A percentile compares a stretch with the other conserved stretches of the same genome.
These are phyloP conservation scores for Capromys pilorides DNA, from an alignment of 2,797 vertebrate genomes.

Conservation along the genomic window DNA sequence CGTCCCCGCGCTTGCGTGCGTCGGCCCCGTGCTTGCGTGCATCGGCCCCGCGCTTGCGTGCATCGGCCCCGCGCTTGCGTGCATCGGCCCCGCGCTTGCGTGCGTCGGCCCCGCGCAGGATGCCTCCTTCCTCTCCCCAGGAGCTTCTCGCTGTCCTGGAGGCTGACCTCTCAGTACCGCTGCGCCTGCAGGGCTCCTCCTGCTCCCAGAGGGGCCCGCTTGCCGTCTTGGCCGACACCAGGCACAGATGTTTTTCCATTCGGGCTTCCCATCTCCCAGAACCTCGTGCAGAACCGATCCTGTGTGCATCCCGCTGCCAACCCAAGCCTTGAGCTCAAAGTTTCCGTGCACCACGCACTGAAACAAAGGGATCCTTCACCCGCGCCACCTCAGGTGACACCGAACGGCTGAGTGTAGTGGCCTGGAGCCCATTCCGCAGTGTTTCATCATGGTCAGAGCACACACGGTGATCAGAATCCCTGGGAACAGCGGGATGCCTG, in stretches of 20 bases:
- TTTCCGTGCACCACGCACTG: neutral
- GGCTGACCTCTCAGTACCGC: too few relatives aligned
- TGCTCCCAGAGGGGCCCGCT: neutral
- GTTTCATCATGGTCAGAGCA: neutral
- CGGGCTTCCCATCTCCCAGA: neutral
- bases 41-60: too few relatives aligned
- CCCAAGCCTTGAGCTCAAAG: neutral
- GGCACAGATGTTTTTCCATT: neutral
- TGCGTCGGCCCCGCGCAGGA: neutral
- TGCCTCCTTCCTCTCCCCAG: neutral
- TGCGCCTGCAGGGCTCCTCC: neutral
- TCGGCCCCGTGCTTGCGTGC: too few relatives aligned
- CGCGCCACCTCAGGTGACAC: neutral
- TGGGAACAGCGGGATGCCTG: neutral
- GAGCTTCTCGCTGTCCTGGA: neutral
- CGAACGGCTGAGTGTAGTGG: neutral
- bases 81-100: too few relatives aligned
- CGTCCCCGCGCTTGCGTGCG: neutral
- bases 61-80: too few relatives aligned
- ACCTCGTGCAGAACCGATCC: neutral
- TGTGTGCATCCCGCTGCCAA: neutral
- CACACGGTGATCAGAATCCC: neutral
- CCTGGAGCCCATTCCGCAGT: neutral
- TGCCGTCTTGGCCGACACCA: neutral
- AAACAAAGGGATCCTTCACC: neutral